These are phyloP conservation scores for Drosophila kohkoa DNA, from an alignment of 1,140 invertebrate species.

Conservation along the genomic window DNA sequence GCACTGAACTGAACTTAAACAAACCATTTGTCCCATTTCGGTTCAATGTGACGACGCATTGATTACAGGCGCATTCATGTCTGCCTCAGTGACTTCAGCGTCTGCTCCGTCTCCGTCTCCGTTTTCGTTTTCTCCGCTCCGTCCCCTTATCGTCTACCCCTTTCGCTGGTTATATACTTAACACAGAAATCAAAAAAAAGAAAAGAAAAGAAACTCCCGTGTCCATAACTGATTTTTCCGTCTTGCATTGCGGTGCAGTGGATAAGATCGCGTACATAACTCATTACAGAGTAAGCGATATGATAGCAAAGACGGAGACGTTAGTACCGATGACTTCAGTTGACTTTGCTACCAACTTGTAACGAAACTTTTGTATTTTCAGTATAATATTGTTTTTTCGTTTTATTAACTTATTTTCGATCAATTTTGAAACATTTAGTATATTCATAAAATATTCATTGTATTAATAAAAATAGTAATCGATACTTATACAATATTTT, in stretches of 20 bases:
- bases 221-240: conserved; percentile 63
- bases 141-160: not conserved
- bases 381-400: not conserved
- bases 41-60: conserved; percentile 74
- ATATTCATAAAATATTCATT: too few species aligned
- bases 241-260: conserved; percentile 45
- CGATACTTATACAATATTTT: too few species aligned
- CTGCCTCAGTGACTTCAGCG: conserved; percentile 36
- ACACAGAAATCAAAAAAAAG: conserved; percentile 24
- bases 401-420: too few species aligned
- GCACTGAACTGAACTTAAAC: conserved; percentile 70
- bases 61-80: conserved; percentile 69
- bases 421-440: too few species aligned
- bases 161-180: conserved; percentile 8
- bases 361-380: too few species aligned
- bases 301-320: conserved; percentile 40
- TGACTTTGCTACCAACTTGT: too few species aligned
- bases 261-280: conserved; percentile 82
- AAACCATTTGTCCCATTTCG: conserved; percentile 65
- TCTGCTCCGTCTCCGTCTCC: not conserved
- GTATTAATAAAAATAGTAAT: too few species aligned
- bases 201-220: conserved; percentile 20
- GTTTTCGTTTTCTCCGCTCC: not conserved
- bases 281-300: conserved; percentile 74
- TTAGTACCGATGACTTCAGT: not conserved